phyloP scores from a whole-genome alignment of 2,888 invertebrate genomes.

The Chrysina gloriosa region DNA sequence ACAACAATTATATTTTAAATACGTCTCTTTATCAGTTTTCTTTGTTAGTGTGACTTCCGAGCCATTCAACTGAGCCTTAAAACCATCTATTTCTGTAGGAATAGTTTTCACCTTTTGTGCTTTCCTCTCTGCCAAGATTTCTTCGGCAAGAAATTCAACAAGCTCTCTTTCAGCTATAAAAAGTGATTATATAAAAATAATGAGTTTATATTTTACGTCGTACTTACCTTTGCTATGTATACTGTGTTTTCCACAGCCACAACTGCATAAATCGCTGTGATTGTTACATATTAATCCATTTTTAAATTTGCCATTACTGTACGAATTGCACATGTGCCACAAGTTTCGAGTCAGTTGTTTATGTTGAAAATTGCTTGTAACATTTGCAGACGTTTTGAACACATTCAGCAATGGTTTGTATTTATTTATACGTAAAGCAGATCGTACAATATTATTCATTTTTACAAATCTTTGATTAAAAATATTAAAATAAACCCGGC shows the following conservation, averaged over 20 bases:
- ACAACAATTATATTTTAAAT: conserved; percentile 58
- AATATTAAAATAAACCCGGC: background rate
- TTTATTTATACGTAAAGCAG: conserved; percentile 32
- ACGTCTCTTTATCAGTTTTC: conserved; percentile 77
- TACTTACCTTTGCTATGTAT: conserved; percentile 58
- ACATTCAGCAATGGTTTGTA: conserved; percentile 70
- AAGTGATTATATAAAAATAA: background rate
- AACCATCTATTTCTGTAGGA: conserved; percentile 84
- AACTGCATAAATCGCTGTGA: conserved; percentile 74
- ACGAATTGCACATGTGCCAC: conserved; percentile 76
- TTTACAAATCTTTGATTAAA: background rate
- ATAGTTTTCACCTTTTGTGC: conserved; percentile 80
- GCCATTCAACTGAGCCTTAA: conserved; percentile 81
- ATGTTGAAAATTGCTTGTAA: conserved; percentile 62
- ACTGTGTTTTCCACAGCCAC: conserved; percentile 74
- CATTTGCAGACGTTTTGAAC: conserved; percentile 71
- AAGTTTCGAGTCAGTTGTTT: conserved; percentile 77
- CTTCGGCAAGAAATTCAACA: conserved; percentile 91
- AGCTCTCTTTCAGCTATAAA: conserved; percentile 83
- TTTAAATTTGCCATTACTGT: conserved; percentile 54
- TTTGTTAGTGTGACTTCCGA: conserved; percentile 89
- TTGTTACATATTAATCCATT: conserved; percentile 64
- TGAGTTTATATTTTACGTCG: background rate
- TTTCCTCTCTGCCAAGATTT: conserved; percentile 92
- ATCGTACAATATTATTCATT: conserved; percentile 42